Percentiles rank a stretch among this genome's conserved stretches.
phyloP scores from a whole-genome alignment of 2,113 vertebrate genomes.

The Lamprotornis superbus region DNA sequence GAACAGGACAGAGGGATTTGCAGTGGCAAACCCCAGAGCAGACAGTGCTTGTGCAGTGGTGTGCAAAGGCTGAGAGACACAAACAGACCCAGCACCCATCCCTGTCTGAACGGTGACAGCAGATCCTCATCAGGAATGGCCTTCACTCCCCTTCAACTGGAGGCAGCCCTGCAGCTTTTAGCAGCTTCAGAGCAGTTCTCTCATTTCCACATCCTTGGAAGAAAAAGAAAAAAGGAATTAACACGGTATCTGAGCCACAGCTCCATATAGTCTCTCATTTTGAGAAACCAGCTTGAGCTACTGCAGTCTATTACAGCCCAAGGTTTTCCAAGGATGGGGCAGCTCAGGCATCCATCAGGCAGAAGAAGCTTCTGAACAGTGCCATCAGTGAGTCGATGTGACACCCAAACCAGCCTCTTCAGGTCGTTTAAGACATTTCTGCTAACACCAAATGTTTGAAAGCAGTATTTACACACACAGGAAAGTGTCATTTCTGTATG shows the following conservation, averaged over 20 bases:
- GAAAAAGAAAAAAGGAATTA: not conserved
- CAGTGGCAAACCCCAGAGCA: rapidly evolving
- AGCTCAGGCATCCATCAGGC: not conserved
- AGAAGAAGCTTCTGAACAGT: not conserved
- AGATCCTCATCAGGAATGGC: not conserved
- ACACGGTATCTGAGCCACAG: not conserved
- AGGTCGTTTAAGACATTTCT: not conserved
- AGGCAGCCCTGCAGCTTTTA: not conserved
- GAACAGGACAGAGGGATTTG: not conserved
- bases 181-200: not conserved
- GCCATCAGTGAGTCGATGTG: not conserved
- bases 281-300: not conserved
- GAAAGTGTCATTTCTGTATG: not conserved
- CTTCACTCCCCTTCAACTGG: not conserved
- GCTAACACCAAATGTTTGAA: not conserved
- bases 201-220: not conserved
- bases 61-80: not conserved
- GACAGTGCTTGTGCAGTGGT: not conserved
- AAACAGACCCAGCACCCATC: rapidly evolving
- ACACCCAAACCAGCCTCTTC: not conserved
- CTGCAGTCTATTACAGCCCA: not conserved
- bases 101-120: rapidly evolving
- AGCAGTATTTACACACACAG: rapidly evolving
- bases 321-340: not conserved
- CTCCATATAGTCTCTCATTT: not conserved